Evolutionary conservation across 2,113 vertebrate species (phyloP).

Genomic region (Mesitornis unicolor): DNA sequence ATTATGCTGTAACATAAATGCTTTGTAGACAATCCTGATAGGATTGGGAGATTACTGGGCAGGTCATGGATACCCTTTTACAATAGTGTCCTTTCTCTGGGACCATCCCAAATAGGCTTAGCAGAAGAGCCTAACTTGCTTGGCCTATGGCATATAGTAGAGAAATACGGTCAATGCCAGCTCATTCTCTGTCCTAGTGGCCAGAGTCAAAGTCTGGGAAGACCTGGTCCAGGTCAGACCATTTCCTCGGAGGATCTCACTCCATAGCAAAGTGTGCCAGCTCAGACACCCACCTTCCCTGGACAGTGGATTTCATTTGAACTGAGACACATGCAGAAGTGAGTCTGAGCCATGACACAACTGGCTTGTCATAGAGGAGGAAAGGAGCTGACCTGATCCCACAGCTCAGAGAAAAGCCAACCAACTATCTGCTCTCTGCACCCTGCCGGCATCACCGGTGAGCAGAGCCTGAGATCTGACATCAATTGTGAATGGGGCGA

Average conservation of each 20-base stretch:
- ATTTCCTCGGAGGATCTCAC: neutral
- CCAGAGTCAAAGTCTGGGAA: neutral
- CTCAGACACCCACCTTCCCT: neutral
- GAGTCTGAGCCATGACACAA: neutral
- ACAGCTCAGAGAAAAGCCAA: neutral
- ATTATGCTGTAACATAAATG: neutral
- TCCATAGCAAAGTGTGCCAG: neutral
- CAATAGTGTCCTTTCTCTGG: neutral
- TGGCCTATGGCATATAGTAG: neutral
- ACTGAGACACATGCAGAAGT: neutral
- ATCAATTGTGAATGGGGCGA: neutral
- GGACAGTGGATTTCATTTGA: neutral
- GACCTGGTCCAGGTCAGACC: neutral
- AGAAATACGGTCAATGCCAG: neutral
- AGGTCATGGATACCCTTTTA: neutral
- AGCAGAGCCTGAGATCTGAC: neutral
- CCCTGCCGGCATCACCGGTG: rapidly evolving
- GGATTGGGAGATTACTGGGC: neutral
- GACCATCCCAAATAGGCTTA: neutral
- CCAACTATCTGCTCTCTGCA: neutral
- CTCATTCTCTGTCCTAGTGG: rapidly evolving
- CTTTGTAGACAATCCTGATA: neutral
- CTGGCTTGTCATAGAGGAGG: neutral
- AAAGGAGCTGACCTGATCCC: neutral
- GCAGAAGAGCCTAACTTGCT: neutral